phyloP scores from a whole-genome alignment of 2,113 vertebrate species.

The Zeus faber region DNA sequence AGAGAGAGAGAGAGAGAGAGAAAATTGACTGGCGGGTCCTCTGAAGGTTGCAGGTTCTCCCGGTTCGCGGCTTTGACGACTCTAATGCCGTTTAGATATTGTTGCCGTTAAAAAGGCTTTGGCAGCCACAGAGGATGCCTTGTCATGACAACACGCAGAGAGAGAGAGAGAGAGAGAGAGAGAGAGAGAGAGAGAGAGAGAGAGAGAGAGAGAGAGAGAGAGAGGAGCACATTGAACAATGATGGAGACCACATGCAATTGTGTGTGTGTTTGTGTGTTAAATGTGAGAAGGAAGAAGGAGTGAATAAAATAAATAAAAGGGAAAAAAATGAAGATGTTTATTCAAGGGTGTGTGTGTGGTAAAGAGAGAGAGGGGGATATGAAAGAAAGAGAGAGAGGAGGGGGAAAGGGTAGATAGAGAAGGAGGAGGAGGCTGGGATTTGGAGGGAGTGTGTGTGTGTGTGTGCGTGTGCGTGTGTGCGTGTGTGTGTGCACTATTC shows the following conservation, averaged over 20 bases:
- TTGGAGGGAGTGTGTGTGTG: neutral
- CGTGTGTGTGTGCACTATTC: neutral
- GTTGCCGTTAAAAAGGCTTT: constrained; percentile 59
- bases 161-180: constrained; percentile 4
- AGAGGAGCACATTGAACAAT: too few relatives aligned
- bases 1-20: too few relatives aligned
- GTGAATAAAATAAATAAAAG: too few relatives aligned
- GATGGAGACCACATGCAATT: too few relatives aligned
- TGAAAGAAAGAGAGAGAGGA: too few relatives aligned
- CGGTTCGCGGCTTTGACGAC: constrained; percentile 54
- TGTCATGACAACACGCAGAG: constrained; percentile 32
- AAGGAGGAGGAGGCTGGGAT: neutral
- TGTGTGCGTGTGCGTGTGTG: neutral
- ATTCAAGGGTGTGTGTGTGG: too few relatives aligned
- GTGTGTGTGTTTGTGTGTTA: constrained; percentile 4
- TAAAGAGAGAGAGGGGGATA: neutral
- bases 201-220: neutral
- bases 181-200: neutral
- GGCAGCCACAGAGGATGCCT: constrained; percentile 42
- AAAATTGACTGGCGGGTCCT: too few relatives aligned
- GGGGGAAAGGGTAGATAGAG: neutral
- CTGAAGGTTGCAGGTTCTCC: constrained; percentile 50
- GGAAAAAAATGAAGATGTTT: too few relatives aligned
- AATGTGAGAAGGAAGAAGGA: neutral
- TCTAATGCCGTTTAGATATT: constrained; percentile 57